These are phyloP conservation scores for Ennomos fuscantarius DNA, from an alignment of 2,888 invertebrate genomes.

Conservation along the genomic window DNA sequence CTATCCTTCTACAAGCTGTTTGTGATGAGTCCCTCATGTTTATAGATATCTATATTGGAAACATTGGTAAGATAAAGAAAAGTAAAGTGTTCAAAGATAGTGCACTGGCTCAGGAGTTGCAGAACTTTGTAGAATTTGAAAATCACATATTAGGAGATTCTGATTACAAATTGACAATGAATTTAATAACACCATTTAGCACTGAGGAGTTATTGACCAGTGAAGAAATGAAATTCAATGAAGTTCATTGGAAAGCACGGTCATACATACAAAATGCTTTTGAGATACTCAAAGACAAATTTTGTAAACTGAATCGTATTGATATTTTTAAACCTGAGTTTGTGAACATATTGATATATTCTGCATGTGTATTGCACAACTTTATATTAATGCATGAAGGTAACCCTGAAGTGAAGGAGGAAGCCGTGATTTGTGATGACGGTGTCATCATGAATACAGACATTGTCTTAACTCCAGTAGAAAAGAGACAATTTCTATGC, in stretches of 20 bases:
- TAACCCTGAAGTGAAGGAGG: conserved; percentile 65
- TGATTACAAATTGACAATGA: conserved; percentile 69
- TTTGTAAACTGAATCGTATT: conserved; percentile 69
- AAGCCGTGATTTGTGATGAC: conserved; percentile 66
- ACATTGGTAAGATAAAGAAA: conserved; percentile 66
- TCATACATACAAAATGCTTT: conserved; percentile 73
- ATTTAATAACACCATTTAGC: conserved; percentile 73
- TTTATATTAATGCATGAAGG: conserved; percentile 76
- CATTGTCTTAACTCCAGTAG: conserved; percentile 68
- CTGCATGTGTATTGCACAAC: conserved; percentile 76
- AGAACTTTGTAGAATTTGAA: conserved; percentile 71
- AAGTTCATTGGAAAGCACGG: conserved; percentile 70
- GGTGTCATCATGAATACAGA: conserved; percentile 67
- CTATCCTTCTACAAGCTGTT: conserved; percentile 73
- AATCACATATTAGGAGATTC: conserved; percentile 75
- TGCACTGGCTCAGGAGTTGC: conserved; percentile 60
- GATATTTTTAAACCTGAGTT: conserved; percentile 63
- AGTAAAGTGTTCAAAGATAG: conserved; percentile 71
- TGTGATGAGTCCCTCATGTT: conserved; percentile 76
- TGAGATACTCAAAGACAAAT: conserved; percentile 69
- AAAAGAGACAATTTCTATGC: conserved; percentile 77
- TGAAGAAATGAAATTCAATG: conserved; percentile 80
- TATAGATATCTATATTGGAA: conserved; percentile 69
- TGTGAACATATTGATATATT: conserved; percentile 61
- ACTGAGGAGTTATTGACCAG: conserved; percentile 71